Evolutionary conservation across 2,113 vertebrate species (phyloP).

Genomic region (Aphelocoma coerulescens): DNA sequence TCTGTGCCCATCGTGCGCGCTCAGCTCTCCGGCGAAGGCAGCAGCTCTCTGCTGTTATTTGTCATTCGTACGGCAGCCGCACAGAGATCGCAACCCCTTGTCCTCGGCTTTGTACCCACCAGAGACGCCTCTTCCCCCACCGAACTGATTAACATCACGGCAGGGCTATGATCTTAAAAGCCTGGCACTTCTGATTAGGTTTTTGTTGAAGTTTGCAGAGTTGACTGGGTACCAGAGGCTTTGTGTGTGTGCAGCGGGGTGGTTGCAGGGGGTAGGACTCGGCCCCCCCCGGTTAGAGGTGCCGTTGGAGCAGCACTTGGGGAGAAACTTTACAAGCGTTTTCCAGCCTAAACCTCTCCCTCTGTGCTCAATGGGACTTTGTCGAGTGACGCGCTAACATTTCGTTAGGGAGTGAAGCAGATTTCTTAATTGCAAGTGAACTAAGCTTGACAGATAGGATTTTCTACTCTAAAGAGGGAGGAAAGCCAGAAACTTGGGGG

Average conservation of each 20-base stretch:
- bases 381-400: not conserved
- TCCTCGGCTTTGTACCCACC: not conserved
- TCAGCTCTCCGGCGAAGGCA: slow-evolving; percentile 33
- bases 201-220: slow-evolving; percentile 26
- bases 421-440: slow-evolving; percentile 31
- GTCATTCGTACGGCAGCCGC: not conserved
- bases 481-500: not conserved
- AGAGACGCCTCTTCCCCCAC: not conserved
- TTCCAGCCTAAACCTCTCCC: slow-evolving; percentile 15
- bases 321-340: slow-evolving; percentile 20
- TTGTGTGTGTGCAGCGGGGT: not conserved
- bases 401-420: slow-evolving; percentile 52
- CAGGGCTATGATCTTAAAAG: slow-evolving; percentile 60
- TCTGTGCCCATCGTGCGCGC: not conserved
- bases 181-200: not conserved
- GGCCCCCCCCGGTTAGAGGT: not conserved
- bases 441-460: slow-evolving; percentile 28
- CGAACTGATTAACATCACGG: slow-evolving; percentile 11
- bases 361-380: slow-evolving; percentile 27
- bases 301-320: not conserved
- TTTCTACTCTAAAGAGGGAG: slow-evolving; percentile 4
- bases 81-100: not conserved
- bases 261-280: not conserved
- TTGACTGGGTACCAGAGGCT: not conserved
- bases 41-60: slow-evolving; percentile 38